A percentile compares a stretch with the other conserved stretches of the same genome.
Evolutionary conservation across 1,140 invertebrate species (phyloP).

Genomic region (Penaeus vannamei): DNA sequence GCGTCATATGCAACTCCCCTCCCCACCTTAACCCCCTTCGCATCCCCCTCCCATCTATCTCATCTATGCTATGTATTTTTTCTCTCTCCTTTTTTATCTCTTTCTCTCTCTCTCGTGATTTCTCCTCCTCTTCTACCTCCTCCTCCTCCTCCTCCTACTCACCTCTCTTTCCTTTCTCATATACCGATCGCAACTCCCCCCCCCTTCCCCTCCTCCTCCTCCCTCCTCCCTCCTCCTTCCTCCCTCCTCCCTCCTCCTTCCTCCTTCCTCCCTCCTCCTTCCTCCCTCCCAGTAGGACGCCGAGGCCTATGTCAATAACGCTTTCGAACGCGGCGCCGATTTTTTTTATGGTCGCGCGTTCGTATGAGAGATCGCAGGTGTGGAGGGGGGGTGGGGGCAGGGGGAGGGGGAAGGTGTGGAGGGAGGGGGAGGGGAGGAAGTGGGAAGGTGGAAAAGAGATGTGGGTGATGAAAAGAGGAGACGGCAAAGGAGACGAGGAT

Average conservation of each 20-base stretch:
- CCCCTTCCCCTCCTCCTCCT: neutral
- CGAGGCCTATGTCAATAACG: neutral
- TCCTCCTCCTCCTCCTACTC: too few relatives aligned
- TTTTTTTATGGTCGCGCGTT: conserved; percentile 58
- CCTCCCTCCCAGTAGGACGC: neutral
- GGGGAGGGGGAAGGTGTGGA: neutral
- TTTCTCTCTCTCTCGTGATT: too few relatives aligned
- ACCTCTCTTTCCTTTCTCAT: too few relatives aligned
- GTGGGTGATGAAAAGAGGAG: neutral
- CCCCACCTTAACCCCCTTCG: too few relatives aligned
- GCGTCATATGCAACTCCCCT: too few relatives aligned
- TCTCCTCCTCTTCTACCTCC: too few relatives aligned
- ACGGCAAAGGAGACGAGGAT: neutral
- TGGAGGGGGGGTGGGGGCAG: neutral
- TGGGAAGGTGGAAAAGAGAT: neutral
- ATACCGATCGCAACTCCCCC: neutral
- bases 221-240: neutral
- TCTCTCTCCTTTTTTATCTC: too few relatives aligned
- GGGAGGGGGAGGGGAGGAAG: neutral
- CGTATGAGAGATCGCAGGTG: conserved; percentile 42
- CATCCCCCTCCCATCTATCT: too few relatives aligned
- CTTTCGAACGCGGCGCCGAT: conserved; percentile 27
- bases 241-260: neutral
- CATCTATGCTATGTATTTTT: too few relatives aligned
- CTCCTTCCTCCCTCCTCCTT: neutral